Conservation (phyloP, 2,888 invertebrate genomes). For the Thereva unica region DNA sequence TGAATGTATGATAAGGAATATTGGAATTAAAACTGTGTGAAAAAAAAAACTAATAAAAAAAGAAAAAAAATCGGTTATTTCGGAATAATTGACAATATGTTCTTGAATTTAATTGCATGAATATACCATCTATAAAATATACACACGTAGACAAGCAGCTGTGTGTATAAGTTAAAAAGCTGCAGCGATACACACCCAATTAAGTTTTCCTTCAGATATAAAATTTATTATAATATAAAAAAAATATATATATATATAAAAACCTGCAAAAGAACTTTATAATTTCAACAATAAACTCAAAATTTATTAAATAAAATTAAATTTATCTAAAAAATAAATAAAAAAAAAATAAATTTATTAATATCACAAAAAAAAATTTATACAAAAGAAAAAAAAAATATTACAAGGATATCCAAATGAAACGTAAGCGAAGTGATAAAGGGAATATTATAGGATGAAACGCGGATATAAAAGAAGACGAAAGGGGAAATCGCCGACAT, state of each 20-base stretch:
- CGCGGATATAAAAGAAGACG: conserved; percentile 54
- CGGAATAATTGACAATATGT: no score
- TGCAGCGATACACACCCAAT: conserved; percentile 22
- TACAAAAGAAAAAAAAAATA: no score
- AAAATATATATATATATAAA: no score
- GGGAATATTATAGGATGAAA: conserved; percentile 48
- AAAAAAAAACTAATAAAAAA: no score
- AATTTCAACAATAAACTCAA: no score
- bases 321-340: conserved; percentile 4
- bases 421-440: conserved; percentile 11
- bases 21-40: no score
- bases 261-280: no score
- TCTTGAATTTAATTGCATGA: background rate
- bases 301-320: background rate
- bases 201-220: background rate
- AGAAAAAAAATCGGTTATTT: no score
- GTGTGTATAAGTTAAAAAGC: conserved; percentile 8
- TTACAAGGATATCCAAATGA: background rate
- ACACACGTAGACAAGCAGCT: conserved; percentile 13
- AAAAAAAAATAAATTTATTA: conserved; percentile 8
- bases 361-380: background rate
- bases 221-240: no score
- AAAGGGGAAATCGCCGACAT: conserved; percentile 50
- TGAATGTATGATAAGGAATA: no score
- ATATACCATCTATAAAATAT: conserved; percentile 7